These are phyloP conservation scores for Chaetorhynchus papuensis DNA, from an alignment of 2,113 vertebrate genomes.

Conservation along the genomic window DNA sequence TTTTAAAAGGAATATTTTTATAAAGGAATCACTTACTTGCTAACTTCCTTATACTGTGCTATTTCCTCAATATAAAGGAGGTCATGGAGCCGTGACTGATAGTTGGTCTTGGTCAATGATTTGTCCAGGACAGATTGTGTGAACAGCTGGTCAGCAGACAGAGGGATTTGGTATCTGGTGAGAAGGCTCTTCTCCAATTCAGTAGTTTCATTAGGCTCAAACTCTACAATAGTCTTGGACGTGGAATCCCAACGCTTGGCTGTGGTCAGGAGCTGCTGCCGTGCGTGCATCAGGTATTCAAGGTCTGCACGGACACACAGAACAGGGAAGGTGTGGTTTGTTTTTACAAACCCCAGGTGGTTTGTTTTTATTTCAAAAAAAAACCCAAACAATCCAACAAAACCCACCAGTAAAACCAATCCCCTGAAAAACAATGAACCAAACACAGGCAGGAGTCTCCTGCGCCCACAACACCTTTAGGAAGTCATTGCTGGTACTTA, in stretches of 20 bases:
- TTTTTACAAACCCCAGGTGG: background rate
- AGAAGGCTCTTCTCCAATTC: conserved; percentile 96
- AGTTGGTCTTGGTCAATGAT: conserved; percentile 92
- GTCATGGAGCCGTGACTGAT: conserved; percentile 94
- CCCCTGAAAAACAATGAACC: background rate
- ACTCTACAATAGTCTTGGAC: conserved; percentile 95
- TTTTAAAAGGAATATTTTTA: background rate
- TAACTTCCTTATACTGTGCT: conserved; percentile 99
- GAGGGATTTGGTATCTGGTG: conserved; percentile 95
- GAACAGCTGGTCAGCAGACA: conserved; percentile 97
- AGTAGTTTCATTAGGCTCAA: conserved; percentile 92
- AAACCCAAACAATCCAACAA: background rate
- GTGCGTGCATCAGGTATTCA: conserved; percentile 93
- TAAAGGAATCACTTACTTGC: conserved; percentile 86
- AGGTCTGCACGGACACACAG: conserved; percentile 77
- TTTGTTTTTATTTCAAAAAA: background rate
- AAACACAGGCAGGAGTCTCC: background rate
- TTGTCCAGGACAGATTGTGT: conserved; percentile 98
- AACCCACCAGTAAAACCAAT: background rate
- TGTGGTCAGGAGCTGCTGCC: conserved; percentile 92
- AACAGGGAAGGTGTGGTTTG: background rate
- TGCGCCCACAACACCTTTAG: background rate
- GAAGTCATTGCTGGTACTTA: background rate
- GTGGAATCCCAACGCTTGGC: conserved; percentile 96
- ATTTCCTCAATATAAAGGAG: conserved; percentile 99